Conservation (phyloP, 2,888 invertebrate species). For the Busseola fusca region DNA sequence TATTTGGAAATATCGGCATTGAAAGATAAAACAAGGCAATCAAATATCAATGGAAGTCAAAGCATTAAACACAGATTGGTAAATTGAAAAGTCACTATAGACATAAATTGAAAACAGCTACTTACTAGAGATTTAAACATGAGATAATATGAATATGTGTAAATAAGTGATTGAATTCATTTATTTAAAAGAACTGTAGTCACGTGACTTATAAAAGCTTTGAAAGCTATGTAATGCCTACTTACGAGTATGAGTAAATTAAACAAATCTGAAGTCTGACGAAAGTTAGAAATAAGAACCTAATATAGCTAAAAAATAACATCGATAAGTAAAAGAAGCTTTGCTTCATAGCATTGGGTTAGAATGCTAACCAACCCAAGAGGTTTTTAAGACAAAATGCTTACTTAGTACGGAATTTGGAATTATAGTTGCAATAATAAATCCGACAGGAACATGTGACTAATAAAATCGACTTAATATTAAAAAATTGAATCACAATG, state of each 20-base stretch:
- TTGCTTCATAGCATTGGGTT: not conserved
- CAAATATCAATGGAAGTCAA: not conserved
- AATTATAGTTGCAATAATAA: not conserved
- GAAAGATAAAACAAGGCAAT: not conserved
- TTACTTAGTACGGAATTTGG: not conserved
- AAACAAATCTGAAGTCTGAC: not conserved
- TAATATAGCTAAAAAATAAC: not conserved
- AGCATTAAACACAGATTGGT: not conserved
- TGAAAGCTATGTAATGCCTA: not conserved
- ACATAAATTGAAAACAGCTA: not conserved
- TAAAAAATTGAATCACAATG: not conserved
- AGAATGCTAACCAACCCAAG: slow-evolving; percentile 3
- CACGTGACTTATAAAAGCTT: not conserved
- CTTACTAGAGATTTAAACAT: not conserved
- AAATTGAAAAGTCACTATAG: not conserved
- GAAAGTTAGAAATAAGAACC: not conserved
- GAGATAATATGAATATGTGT: too few relatives aligned
- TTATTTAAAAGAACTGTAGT: not conserved
- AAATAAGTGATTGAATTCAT: slow-evolving; percentile 3
- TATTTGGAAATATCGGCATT: slow-evolving; percentile 43
- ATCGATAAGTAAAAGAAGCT: not conserved
- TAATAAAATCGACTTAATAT: not conserved
- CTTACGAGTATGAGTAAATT: not conserved
- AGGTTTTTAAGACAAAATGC: not conserved
- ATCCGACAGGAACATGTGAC: not conserved